A percentile compares a stretch with the other conserved stretches of the same genome.
Evolutionary conservation across 2,797 vertebrate species (phyloP).

Genomic region (Centroberyx gerrardi): DNA sequence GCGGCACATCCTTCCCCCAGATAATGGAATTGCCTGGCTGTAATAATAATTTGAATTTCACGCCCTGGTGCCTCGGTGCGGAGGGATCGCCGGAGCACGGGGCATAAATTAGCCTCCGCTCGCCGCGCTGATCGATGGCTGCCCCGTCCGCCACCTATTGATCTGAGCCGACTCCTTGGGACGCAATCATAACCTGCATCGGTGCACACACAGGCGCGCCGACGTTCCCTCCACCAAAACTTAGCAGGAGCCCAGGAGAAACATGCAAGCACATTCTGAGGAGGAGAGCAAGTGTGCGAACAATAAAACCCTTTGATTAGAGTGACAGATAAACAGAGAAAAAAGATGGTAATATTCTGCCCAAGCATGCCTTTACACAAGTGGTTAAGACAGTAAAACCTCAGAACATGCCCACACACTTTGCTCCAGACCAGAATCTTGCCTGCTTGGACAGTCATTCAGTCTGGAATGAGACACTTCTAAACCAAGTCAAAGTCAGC

Average conservation of each 20-base stretch:
- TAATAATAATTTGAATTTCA: slow-evolving; percentile 90
- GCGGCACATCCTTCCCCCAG: slow-evolving; percentile 82
- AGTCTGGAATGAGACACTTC: slow-evolving; percentile 1
- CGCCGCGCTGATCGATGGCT: slow-evolving; percentile 84
- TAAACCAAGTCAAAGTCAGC: neutral
- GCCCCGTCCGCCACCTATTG: slow-evolving; percentile 82
- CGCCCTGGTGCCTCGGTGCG: slow-evolving; percentile 73
- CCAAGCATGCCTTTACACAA: slow-evolving; percentile 17
- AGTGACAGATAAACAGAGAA: slow-evolving; percentile 4
- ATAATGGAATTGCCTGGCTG: slow-evolving; percentile 86
- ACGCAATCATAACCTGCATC: slow-evolving; percentile 68
- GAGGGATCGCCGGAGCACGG: slow-evolving; percentile 76
- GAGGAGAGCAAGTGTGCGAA: neutral
- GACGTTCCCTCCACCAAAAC: slow-evolving; percentile 29
- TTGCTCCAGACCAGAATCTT: slow-evolving; percentile 38
- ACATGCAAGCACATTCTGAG: neutral
- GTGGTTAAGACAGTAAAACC: neutral
- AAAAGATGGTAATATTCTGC: slow-evolving; percentile 6
- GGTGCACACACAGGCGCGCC: slow-evolving; percentile 19
- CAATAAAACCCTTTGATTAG: neutral
- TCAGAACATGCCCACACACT: slow-evolving; percentile 12
- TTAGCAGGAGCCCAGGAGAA: neutral
- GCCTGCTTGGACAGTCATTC: slow-evolving; percentile 2
- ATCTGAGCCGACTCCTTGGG: slow-evolving; percentile 78
- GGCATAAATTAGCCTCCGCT: slow-evolving; percentile 85